Conservation (phyloP, 2,888 invertebrate genomes). For the Drosophila kanekoi region DNA sequence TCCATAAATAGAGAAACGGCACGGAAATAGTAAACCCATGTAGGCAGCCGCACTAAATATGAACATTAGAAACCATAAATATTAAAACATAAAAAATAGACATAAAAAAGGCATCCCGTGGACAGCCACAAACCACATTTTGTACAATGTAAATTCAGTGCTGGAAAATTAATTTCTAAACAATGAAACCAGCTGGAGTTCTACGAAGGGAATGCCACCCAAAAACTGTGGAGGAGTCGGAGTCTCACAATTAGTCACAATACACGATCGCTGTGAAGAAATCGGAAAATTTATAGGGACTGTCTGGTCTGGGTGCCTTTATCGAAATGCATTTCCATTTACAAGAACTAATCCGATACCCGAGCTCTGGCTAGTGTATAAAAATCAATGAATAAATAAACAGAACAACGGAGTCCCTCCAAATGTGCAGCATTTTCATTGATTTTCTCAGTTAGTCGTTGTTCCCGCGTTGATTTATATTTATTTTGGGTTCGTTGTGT, state of each 20-base stretch:
- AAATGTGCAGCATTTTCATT: slow-evolving; percentile 52
- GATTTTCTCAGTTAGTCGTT: slow-evolving; percentile 40
- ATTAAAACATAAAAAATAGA: slow-evolving; percentile 72
- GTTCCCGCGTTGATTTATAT: slow-evolving; percentile 65
- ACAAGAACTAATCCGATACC: slow-evolving; percentile 48
- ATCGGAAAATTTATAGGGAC: slow-evolving; percentile 36
- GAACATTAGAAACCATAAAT: slow-evolving; percentile 73
- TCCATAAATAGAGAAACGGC: slow-evolving; percentile 22
- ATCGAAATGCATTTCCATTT: slow-evolving; percentile 76
- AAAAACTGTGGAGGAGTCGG: slow-evolving; percentile 30
- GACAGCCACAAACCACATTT: slow-evolving; percentile 17
- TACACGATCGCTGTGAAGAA: background rate
- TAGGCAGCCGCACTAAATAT: slow-evolving; percentile 69
- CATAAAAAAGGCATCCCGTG: slow-evolving; percentile 35
- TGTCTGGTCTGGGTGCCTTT: slow-evolving; percentile 34
- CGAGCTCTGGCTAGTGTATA: slow-evolving; percentile 59
- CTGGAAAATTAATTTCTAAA: slow-evolving; percentile 64
- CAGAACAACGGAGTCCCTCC: slow-evolving; percentile 41
- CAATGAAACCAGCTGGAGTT: slow-evolving; percentile 73
- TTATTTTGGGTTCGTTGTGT: slow-evolving; percentile 65
- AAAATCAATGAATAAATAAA: slow-evolving; percentile 78
- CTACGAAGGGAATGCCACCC: slow-evolving; percentile 63
- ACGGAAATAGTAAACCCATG: slow-evolving; percentile 51
- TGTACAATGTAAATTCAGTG: slow-evolving; percentile 48
- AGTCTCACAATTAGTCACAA: slow-evolving; percentile 72